These are phyloP conservation scores for Gibbula magus DNA, from an alignment of 2,888 invertebrate genomes.

Conservation along the genomic window DNA sequence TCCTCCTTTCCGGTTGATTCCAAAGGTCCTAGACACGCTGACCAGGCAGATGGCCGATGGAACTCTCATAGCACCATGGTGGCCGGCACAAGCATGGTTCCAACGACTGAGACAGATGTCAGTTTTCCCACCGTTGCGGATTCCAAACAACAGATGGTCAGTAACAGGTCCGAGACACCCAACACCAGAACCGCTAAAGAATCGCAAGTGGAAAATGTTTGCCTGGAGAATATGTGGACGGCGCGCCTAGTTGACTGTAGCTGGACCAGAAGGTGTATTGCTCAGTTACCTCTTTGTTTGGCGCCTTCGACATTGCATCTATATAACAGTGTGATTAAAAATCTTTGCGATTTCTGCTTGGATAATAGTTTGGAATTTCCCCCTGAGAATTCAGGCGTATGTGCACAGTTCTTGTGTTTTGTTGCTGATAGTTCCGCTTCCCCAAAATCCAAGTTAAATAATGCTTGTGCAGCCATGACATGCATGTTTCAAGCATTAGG, in stretches of 20 bases:
- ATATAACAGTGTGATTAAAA: neutral
- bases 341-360: neutral
- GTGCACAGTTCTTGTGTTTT: neutral
- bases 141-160: no score
- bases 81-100: neutral
- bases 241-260: neutral
- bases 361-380: neutral
- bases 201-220: conserved; percentile 6
- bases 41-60: neutral
- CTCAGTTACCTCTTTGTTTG: neutral
- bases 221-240: conserved; percentile 13
- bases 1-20: neutral
- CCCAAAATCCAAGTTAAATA: neutral
- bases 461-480: neutral
- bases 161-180: neutral
- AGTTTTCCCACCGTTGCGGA: no score
- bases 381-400: neutral
- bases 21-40: neutral
- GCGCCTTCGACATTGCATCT: neutral
- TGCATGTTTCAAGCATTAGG: neutral
- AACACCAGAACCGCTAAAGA: neutral
- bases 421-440: neutral
- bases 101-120: neutral
- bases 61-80: neutral
- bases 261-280: neutral